Conservation (phyloP, 2,113 vertebrate genomes). For the Clarias batrachus region DNA sequence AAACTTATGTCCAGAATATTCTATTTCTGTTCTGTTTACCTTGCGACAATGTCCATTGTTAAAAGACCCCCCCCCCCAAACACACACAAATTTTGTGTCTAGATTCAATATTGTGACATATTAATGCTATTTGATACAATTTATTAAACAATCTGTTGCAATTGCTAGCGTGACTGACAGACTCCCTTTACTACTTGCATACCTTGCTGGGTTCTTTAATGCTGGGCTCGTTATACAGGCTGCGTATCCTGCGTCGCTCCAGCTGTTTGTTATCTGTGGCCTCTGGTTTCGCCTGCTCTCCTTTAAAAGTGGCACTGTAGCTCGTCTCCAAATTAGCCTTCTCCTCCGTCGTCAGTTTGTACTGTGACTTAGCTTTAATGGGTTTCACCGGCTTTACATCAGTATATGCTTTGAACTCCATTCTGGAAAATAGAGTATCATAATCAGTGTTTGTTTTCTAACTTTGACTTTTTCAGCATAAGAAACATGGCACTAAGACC, state of each 20-base stretch:
- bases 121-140: not conserved
- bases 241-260: slow-evolving; percentile 94
- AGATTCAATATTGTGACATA: not conserved
- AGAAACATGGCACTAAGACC: not conserved
- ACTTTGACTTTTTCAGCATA: not conserved
- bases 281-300: slow-evolving; percentile 80
- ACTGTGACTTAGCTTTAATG: slow-evolving; percentile 85
- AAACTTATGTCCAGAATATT: no score
- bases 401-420: slow-evolving; percentile 91
- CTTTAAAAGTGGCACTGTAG: slow-evolving; percentile 91
- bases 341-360: slow-evolving; percentile 81
- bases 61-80: not conserved
- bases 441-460: not conserved
- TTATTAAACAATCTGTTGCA: not conserved
- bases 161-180: not conserved
- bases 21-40: no score
- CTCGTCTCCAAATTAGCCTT: slow-evolving; percentile 88
- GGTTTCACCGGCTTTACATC: slow-evolving; percentile 87
- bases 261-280: slow-evolving; percentile 84
- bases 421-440: slow-evolving; percentile 68
- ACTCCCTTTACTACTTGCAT: slow-evolving; percentile 54
- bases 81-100: not conserved
- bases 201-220: slow-evolving; percentile 88
- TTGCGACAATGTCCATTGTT: no score
- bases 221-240: slow-evolving; percentile 88